Base-by-base conservation (phyloP, 2,113 vertebrate genomes). In the Ceyx melanurus region DNA sequence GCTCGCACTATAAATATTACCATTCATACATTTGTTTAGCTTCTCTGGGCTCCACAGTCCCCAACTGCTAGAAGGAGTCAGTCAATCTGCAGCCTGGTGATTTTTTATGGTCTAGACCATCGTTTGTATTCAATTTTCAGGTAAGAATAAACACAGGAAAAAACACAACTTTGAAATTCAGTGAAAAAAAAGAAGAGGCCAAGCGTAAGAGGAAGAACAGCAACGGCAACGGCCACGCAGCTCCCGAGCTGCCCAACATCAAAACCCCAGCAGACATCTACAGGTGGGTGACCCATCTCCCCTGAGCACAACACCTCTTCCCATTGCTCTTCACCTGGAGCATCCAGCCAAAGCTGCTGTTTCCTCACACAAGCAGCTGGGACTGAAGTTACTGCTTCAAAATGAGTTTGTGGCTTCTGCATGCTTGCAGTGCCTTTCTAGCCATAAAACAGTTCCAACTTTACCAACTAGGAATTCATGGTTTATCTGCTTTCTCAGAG, bases 111-210 rank as follows among this genome's bases (percentile, higher is more conserved):
- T 94, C 56, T 81, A 81, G 85, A 65, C 78, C 35, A 26, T 85
- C 33, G 43, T 90, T 93, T 95, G 70, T 92, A 45, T 96, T 95
- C 71, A 56, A 81, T 93, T 95, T 96, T 90, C 96, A 99, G 99
- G 99, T 99, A 86, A 98, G 99, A 96, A 99, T 99, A 97, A 99
- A 99, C 97, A 99, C 99, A 40, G 99, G 99, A 46, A 99, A 98
- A 97, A 99, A 99, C 97, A 99, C 99, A 73, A 99, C 97, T 15
- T 96, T 99, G 83, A 99, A 99, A 98, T 99, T 99, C 96, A 99
- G 99, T 29, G 99, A 99, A 86, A 98, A 98, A 95, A 99, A 99
- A 97, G 99, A 99, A 73, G 98, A 99, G 92, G 98, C 98, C 50
- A 99, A 99, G 93, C 98, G 98, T 83, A 99, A 99, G 94, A 98